Evolutionary conservation across 2,797 vertebrate species (phyloP), one percentile per base, ranked within the genome.

Genomic region (Euthynnus affinis): DNA sequence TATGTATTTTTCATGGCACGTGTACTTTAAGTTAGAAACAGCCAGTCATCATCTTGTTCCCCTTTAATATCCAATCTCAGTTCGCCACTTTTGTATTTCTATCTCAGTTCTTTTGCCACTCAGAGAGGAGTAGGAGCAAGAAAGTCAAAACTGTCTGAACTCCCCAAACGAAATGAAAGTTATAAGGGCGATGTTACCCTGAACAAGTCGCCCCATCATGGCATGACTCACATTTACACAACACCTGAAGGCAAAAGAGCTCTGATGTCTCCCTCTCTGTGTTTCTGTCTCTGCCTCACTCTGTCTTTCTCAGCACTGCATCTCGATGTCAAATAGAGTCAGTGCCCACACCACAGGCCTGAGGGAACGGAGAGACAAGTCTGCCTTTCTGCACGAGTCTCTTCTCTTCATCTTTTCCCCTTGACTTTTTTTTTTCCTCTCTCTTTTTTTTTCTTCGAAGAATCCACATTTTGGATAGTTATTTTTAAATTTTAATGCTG

Each of bases 271-370:
- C 89, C 82, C 78, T 85, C 87, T 76, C 90, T 83, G 82, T 86
- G 90, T 85, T 90, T 87, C 84, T 82, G 89, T 86, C 88, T 88
- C 79, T 70, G 88, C 87, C 82, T 89, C 85, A 71, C 90, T 89
- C 90, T 75, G 90, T 91, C 92, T 91, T 91, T 90, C 89, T 84
- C 88, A 72, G 86, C 55, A 57, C 83, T 70, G 87, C 85, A 80
- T 89, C 89, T 89, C 59, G 74, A 86, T 93, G 93, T 94, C 93
- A 93, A 91, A 94, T 89, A 90, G 92, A 92, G 92, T 93, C 91
- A 89, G 92, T 87, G 93, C 85, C 91, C 91, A 90, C 90, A 90
- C 87, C 89, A 75, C 84, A 68, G 87, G 91, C 93, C 92, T 88
- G 83, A 86, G 91, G 93, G 93, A 90, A 88, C 57, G n/a, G 23